Evolutionary conservation across 2,888 invertebrate genomes (phyloP), one percentile per base, ranked within the genome.

Genomic region (Xestia sexstrigata): DNA sequence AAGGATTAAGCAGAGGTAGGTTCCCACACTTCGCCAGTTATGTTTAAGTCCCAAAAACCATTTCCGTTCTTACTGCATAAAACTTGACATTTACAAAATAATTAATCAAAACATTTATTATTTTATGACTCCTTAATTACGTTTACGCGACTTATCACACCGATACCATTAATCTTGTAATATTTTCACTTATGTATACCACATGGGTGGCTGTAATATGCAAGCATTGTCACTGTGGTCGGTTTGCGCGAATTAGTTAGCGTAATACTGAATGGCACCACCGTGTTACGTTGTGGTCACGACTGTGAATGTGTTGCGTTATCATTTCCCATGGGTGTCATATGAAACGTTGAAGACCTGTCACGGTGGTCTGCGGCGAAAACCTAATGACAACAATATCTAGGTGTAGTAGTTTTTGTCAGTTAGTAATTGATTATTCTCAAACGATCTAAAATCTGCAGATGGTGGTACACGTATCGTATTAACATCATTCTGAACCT

Each of bases 301-400:
- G 82, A 78, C 63, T 65, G 58, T 62, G 83, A 84, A 85, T 81
- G 30, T 72, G 77, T 82, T 67, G 68, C 66, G 20, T 82, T 74
- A 78, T 72, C 74, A 83, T 85, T 83, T 83, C 83, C 83, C 83
- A 82, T 85, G 78, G 74, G 83, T 82, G 82, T 78, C 72, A 63
- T 82, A 74, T 82, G 60, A 65, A 78, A 58, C n/a, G 39, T 58
- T 26, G 55, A 70, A 45, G 52, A 67, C 52, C 35, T 68, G 52
- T 45, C 70, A 58, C 58, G 67, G 68, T 73, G 70, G 74, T 71
- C 82, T 84, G 62, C n/a, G 9, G 45, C 35, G 62, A 45, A 45
- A 39, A 67, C 62, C 62, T 5, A 47, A 52, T 8, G 26, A 45
- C 13, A 26, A 26, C 20, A 17, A 3, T 67, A 42, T 45, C 17